Conservation (phyloP, 2,797 vertebrate species). For the Morelia viridis region DNA sequence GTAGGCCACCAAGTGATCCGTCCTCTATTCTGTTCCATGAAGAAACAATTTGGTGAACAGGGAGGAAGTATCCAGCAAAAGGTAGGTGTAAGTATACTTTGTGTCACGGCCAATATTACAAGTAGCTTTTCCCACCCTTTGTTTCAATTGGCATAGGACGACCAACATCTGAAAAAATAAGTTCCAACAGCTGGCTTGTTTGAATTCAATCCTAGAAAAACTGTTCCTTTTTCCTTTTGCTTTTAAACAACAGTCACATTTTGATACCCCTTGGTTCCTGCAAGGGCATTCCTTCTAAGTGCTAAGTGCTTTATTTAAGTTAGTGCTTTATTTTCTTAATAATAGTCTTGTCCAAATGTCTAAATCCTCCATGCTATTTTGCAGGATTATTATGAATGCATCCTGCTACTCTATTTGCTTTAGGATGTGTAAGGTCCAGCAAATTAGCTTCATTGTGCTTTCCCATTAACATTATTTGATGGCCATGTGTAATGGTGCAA, state of each 20-base stretch:
- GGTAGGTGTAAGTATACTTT: background rate
- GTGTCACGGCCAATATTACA: background rate
- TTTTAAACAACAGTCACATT: background rate
- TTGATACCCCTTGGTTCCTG: background rate
- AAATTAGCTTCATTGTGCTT: background rate
- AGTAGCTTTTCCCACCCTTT: background rate
- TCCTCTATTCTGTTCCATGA: background rate
- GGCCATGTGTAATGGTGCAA: background rate
- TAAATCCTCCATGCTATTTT: background rate
- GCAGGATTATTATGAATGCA: background rate
- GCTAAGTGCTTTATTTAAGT: background rate
- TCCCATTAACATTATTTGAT: background rate
- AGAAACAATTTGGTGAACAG: background rate
- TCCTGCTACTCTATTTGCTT: background rate
- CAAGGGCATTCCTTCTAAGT: background rate
- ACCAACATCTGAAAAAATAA: too few species aligned
- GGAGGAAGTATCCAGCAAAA: background rate
- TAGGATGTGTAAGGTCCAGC: background rate
- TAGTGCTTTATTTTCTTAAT: background rate
- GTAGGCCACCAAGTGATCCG: background rate
- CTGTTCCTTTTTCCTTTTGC: background rate
- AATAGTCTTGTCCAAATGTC: background rate
- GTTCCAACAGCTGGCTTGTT: background rate
- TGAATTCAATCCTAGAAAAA: background rate
- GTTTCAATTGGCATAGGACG: too few species aligned